These are phyloP conservation scores for Lacanobia wlatinum DNA, from an alignment of 2,888 invertebrate species.

Conservation along the genomic window DNA sequence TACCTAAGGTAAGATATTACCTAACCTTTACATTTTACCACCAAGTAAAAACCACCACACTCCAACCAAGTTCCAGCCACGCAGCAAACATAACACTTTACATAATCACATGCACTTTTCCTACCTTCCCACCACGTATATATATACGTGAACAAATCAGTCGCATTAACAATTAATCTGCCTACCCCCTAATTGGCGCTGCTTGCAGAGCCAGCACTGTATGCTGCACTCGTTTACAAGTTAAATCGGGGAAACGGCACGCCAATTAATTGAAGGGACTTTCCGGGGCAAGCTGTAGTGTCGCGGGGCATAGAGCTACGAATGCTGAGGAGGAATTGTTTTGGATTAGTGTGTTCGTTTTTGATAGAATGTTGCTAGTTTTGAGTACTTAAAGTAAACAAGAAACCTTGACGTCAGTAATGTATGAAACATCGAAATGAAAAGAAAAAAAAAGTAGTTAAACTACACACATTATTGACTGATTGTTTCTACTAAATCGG, in stretches of 20 bases:
- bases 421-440: no score
- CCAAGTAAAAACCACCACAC: neutral
- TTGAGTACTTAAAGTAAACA: no score
- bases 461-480: no score
- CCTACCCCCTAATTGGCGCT: slow-evolving; percentile 61
- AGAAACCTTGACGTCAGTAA: no score
- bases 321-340: slow-evolving; percentile 23
- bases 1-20: no score
- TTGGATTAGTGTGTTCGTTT: neutral
- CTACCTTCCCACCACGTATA: slow-evolving; percentile 33
- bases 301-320: slow-evolving; percentile 44
- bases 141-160: slow-evolving; percentile 57
- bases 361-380: no score
- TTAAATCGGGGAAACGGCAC: slow-evolving; percentile 82
- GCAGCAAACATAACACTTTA: slow-evolving; percentile 6
- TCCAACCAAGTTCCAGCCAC: neutral
- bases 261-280: slow-evolving; percentile 84
- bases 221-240: slow-evolving; percentile 83
- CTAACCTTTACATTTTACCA: neutral
- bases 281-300: slow-evolving; percentile 57
- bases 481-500: no score
- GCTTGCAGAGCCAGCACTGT: slow-evolving; percentile 49
- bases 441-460: no score
- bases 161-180: slow-evolving; percentile 61
- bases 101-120: slow-evolving; percentile 20